phyloP scores from a whole-genome alignment of 2,888 invertebrate species.

The Ptychoptera contaminata region DNA sequence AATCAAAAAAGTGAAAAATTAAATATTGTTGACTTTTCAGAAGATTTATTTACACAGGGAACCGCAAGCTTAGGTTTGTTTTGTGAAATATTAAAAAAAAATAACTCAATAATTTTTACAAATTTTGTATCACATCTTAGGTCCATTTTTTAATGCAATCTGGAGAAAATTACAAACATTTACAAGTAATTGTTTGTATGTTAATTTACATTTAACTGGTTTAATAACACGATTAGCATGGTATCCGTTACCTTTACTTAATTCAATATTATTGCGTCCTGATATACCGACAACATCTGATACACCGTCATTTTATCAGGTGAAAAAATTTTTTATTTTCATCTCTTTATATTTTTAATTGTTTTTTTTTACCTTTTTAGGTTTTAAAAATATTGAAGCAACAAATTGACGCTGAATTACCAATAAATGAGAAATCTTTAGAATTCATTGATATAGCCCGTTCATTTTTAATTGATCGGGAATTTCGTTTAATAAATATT shows the following conservation, averaged over 20 bases:
- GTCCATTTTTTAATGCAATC: slow-evolving; percentile 68
- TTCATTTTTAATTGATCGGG: slow-evolving; percentile 61
- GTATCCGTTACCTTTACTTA: slow-evolving; percentile 76
- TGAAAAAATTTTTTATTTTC: slow-evolving; percentile 23
- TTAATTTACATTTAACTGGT: slow-evolving; percentile 77
- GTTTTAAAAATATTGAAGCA: slow-evolving; percentile 67
- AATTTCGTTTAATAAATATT: slow-evolving; percentile 56
- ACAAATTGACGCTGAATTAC: slow-evolving; percentile 67
- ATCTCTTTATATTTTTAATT: slow-evolving; percentile 24
- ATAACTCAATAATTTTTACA: not conserved
- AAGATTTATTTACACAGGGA: slow-evolving; percentile 31
- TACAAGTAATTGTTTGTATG: slow-evolving; percentile 66
- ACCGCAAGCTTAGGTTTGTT: slow-evolving; percentile 28
- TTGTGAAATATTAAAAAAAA: not conserved
- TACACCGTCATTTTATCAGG: slow-evolving; percentile 82
- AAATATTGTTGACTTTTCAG: slow-evolving; percentile 30
- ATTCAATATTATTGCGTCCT: slow-evolving; percentile 75
- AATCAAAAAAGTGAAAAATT: slow-evolving; percentile 22
- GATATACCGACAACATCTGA: slow-evolving; percentile 75
- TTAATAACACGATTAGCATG: slow-evolving; percentile 72
- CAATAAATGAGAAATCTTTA: slow-evolving; percentile 33
- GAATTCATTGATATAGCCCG: slow-evolving; percentile 63
- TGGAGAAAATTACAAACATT: slow-evolving; percentile 70
- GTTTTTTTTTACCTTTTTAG: slow-evolving; percentile 28
- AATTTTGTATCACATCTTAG: slow-evolving; percentile 23